Conservation (phyloP, 2,888 invertebrate species). For the Lasiommata megera region DNA sequence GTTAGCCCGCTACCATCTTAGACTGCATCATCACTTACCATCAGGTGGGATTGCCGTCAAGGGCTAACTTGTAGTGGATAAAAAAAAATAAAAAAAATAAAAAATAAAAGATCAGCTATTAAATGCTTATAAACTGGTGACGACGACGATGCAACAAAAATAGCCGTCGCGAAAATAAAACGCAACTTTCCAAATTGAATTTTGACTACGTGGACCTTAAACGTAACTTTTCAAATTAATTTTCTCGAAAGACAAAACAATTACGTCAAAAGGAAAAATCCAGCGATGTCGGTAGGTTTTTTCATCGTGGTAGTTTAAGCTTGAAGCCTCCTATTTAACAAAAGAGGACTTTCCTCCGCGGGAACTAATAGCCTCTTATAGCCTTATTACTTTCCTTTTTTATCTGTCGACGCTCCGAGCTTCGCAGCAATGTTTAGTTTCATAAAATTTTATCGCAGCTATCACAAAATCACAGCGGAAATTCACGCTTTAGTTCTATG, state of each 20-base stretch:
- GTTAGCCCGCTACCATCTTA: no score
- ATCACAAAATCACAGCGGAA: slow-evolving; percentile 20
- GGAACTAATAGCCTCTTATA: slow-evolving; percentile 18
- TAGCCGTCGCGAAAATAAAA: no score
- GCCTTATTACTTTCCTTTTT: slow-evolving; percentile 23
- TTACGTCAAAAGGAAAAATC: slow-evolving; percentile 6
- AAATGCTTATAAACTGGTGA: no score
- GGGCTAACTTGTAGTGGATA: no score
- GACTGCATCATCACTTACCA: no score
- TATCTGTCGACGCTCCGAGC: slow-evolving; percentile 24
- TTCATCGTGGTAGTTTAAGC: slow-evolving; percentile 15
- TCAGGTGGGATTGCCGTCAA: no score
- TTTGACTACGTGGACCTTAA: background rate
- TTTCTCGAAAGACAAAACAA: slow-evolving; percentile 3
- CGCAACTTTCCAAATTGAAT: no score
- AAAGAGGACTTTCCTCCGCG: slow-evolving; percentile 13
- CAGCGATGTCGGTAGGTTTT: slow-evolving; percentile 7
- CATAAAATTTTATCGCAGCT: slow-evolving; percentile 28
- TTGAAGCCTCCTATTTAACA: slow-evolving; percentile 14
- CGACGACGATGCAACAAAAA: no score
- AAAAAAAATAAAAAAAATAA: no score
- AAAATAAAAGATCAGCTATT: no score
- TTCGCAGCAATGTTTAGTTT: slow-evolving; percentile 23
- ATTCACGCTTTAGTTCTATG: slow-evolving; percentile 14
- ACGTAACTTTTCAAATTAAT: slow-evolving; percentile 10